These are phyloP conservation scores for Bryconaethiops microstoma DNA, from an alignment of 2,797 vertebrate species.

Conservation along the genomic window DNA sequence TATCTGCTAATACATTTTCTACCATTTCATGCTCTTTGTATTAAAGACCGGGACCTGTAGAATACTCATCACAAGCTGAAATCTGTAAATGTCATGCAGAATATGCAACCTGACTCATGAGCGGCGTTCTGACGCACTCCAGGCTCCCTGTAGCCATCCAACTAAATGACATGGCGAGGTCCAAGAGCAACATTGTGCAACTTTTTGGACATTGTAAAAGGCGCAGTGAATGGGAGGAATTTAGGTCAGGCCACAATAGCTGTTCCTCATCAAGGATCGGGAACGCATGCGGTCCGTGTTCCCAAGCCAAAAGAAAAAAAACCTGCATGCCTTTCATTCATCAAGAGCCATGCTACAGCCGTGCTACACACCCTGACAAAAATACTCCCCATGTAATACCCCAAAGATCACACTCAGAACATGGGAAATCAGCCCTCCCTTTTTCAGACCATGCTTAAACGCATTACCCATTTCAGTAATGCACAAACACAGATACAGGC, in stretches of 20 bases:
- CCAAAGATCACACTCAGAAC: neutral
- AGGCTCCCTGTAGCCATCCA: constrained; percentile 37
- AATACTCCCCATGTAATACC: too few species aligned
- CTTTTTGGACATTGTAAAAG: constrained; percentile 64
- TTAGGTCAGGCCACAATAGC: constrained; percentile 77
- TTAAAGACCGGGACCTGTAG: neutral
- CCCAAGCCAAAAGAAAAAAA: constrained; percentile 54
- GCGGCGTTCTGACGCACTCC: constrained; percentile 44
- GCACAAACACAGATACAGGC: constrained; percentile 10
- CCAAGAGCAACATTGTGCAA: constrained; percentile 67
- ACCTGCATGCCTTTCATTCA: constrained; percentile 35
- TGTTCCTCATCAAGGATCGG: constrained; percentile 50
- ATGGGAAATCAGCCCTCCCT: neutral
- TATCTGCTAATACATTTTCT: neutral
- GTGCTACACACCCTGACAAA: neutral
- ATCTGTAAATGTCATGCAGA: neutral
- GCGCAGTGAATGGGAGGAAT: constrained; percentile 73
- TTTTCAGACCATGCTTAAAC: constrained; percentile 29
- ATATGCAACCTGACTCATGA: constrained; percentile 9
- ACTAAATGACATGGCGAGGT: constrained; percentile 32
- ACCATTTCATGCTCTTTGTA: neutral
- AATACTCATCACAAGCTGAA: neutral
- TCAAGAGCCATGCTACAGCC: neutral
- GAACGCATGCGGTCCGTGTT: constrained; percentile 65
- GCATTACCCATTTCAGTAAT: neutral